phyloP scores from a whole-genome alignment of 2,888 invertebrate species.

The Melangyna quadrimaculata region DNA sequence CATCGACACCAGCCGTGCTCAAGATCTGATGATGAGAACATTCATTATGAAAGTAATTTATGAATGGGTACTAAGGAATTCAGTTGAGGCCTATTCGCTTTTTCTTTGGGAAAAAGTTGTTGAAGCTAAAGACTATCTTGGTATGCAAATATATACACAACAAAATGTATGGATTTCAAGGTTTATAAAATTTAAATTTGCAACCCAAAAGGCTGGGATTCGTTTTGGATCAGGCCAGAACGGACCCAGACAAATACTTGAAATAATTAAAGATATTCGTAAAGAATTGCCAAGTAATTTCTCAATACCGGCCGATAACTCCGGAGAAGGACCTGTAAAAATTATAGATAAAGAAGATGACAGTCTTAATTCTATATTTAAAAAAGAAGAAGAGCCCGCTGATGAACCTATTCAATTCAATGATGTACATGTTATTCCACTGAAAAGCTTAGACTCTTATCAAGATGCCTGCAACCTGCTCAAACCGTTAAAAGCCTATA shows the following conservation, averaged over 20 bases:
- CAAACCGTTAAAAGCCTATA: slow-evolving; percentile 77
- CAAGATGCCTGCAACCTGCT: slow-evolving; percentile 77
- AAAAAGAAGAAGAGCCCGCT: background rate
- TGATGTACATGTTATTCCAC: background rate
- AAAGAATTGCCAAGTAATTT: slow-evolving; percentile 41
- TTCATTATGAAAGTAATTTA: slow-evolving; percentile 50
- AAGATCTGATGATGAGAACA: slow-evolving; percentile 8
- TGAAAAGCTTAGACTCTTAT: slow-evolving; percentile 74
- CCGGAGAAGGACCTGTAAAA: background rate
- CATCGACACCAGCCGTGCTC: slow-evolving; percentile 46
- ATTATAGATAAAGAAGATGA: background rate
- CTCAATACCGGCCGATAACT: slow-evolving; percentile 14
- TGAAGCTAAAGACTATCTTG: slow-evolving; percentile 26
- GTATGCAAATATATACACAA: background rate
- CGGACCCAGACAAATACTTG: background rate
- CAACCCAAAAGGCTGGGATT: background rate
- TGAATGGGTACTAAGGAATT: slow-evolving; percentile 37
- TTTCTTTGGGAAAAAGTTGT: background rate
- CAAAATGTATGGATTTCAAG: background rate
- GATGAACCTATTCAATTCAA: background rate
- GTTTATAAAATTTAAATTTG: background rate
- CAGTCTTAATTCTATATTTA: background rate
- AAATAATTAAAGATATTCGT: slow-evolving; percentile 51
- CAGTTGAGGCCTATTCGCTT: background rate
- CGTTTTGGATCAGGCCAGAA: slow-evolving; percentile 26